Evolutionary conservation across 2,888 invertebrate genomes (phyloP).

Genomic region (Tribolium freemani): DNA sequence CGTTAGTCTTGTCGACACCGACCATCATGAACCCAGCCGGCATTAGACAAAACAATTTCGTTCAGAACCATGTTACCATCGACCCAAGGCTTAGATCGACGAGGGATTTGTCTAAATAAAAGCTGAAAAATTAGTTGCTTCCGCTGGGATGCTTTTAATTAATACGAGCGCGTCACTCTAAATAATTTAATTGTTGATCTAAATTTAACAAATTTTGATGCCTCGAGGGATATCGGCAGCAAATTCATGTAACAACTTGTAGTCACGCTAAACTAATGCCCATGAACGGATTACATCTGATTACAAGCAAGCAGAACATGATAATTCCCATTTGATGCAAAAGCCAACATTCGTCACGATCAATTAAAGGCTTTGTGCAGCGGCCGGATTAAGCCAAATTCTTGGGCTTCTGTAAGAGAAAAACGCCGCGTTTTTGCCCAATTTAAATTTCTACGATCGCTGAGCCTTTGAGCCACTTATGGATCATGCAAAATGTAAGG

Average conservation of each 20-base stretch:
- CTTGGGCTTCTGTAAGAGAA: not conserved
- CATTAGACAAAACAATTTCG: slow-evolving; percentile 32
- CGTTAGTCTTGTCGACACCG: slow-evolving; percentile 39
- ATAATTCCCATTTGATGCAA: slow-evolving; percentile 43
- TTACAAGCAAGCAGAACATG: slow-evolving; percentile 44
- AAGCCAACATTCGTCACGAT: slow-evolving; percentile 35
- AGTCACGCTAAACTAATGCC: slow-evolving; percentile 48
- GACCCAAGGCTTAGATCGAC: not conserved
- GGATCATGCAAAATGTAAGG: not conserved
- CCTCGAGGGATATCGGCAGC: slow-evolving; percentile 12
- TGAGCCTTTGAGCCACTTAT: not conserved
- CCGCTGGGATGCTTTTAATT: slow-evolving; percentile 6
- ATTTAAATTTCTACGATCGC: not conserved
- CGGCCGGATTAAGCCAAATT: slow-evolving; percentile 11
- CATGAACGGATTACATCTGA: slow-evolving; percentile 48
- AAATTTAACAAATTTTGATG: not conserved
- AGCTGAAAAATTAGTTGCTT: slow-evolving; percentile 30
- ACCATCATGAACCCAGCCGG: slow-evolving; percentile 28
- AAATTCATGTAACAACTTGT: slow-evolving; percentile 38
- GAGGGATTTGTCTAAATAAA: slow-evolving; percentile 25
- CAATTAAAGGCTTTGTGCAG: slow-evolving; percentile 31
- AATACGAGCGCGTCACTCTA: not conserved
- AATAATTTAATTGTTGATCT: not conserved
- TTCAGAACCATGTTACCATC: slow-evolving; percentile 21
- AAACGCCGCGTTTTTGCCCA: not conserved